A percentile compares a stretch with the other conserved stretches of the same genome.
Evolutionary conservation across 2,797 vertebrate species (phyloP).

Genomic region (Tympanoctomys barrerae): DNA sequence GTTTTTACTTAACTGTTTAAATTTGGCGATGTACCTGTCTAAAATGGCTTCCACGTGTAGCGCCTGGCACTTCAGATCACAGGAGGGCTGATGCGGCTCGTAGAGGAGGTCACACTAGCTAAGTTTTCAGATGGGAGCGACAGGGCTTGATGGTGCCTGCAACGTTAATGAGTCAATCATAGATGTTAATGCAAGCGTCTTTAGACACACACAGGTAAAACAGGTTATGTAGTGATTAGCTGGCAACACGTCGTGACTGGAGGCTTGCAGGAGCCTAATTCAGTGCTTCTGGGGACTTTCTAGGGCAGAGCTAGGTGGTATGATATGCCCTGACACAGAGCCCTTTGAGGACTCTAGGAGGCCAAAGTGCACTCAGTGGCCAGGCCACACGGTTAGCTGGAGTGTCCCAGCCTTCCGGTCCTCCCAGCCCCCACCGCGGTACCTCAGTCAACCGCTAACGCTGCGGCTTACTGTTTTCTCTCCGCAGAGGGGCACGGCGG

Average conservation of each 20-base stretch:
- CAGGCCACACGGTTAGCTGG: accelerated
- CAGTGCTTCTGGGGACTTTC: not conserved
- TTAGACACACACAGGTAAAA: not conserved
- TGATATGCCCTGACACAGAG: not conserved
- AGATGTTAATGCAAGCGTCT: not conserved
- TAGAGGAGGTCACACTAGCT: not conserved
- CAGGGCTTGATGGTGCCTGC: accelerated
- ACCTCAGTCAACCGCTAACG: not conserved
- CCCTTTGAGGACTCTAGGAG: not conserved
- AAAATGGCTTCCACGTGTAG: not conserved
- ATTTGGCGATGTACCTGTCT: not conserved
- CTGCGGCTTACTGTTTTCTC: conserved; percentile 35
- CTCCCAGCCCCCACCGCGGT: not conserved
- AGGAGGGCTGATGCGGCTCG: no score
- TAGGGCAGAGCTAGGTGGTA: not conserved
- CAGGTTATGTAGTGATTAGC: not conserved
- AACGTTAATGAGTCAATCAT: not conserved
- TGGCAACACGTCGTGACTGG: not conserved
- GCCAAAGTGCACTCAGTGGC: accelerated
- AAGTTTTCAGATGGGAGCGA: not conserved
- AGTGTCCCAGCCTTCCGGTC: accelerated
- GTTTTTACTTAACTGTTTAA: not conserved
- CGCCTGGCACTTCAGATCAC: not conserved
- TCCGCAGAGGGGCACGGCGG: conserved; percentile 64
- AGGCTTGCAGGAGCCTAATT: not conserved